These are phyloP conservation scores for Philaethria dido DNA, from an alignment of 2,888 invertebrate genomes.

Conservation along the genomic window DNA sequence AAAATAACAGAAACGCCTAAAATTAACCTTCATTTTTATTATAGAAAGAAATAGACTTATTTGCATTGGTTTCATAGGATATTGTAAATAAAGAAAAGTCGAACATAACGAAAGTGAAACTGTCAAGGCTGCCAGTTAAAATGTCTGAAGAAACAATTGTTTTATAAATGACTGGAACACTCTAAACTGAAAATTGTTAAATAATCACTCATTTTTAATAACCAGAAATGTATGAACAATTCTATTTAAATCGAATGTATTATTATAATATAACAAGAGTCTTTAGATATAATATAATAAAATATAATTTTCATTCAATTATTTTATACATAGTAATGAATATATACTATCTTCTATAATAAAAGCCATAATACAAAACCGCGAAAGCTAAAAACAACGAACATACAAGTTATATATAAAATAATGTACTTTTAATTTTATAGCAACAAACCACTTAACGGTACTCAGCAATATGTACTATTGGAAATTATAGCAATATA, in stretches of 20 bases:
- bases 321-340: neutral
- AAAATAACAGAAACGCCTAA: no score
- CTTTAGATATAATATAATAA: no score
- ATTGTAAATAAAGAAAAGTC: neutral
- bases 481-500: neutral
- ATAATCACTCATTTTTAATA: neutral
- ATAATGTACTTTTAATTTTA: neutral
- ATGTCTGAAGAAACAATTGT: slow-evolving; percentile 25
- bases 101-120: slow-evolving; percentile 23
- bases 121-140: slow-evolving; percentile 21
- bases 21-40: no score
- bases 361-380: neutral
- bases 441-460: neutral
- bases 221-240: no score
- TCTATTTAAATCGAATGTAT: no score
- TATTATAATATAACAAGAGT: no score
- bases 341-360: no score
- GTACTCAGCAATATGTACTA: neutral
- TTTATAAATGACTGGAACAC: slow-evolving; percentile 2
- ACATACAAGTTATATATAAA: neutral
- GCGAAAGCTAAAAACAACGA: neutral
- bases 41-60: neutral
- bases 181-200: neutral
- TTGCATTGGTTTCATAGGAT: neutral
- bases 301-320: no score